Percentiles rank a stretch among this genome's conserved stretches.
These are phyloP conservation scores for Gymnoscopelus microlampas DNA, from an alignment of 2,797 vertebrate genomes.

Conservation along the genomic window DNA sequence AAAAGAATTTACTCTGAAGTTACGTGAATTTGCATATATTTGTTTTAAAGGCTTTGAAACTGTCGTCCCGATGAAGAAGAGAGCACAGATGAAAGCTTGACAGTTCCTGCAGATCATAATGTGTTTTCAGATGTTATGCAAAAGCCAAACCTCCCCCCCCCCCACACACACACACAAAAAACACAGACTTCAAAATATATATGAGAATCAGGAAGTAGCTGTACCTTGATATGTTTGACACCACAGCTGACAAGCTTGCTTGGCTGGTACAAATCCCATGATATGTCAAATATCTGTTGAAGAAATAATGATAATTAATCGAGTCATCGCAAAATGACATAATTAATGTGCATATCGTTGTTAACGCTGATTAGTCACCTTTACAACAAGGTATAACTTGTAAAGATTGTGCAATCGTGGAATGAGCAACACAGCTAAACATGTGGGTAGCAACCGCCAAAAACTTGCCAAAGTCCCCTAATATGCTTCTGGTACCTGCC, in stretches of 20 bases:
- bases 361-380: too few species aligned
- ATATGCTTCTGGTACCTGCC: neutral
- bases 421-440: too few species aligned
- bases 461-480: too few species aligned
- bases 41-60: conserved; percentile 69
- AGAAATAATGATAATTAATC: conserved; percentile 3
- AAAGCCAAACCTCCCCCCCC: conserved; percentile 5
- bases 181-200: conserved; percentile 8
- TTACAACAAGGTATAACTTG: too few species aligned
- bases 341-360: too few species aligned
- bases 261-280: conserved; percentile 98
- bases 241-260: conserved; percentile 99
- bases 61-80: conserved; percentile 50
- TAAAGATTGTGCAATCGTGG: too few species aligned
- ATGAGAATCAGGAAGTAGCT: conserved; percentile 36
- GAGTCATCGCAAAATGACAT: too few species aligned
- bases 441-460: too few species aligned
- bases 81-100: conserved; percentile 22
- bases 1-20: conserved; percentile 58
- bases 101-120: conserved; percentile 39
- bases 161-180: conserved; percentile 1
- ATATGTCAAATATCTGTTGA: conserved; percentile 98
- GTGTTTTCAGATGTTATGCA: conserved; percentile 51
- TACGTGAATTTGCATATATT: conserved; percentile 72
- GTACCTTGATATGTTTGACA: conserved; percentile 99